These are phyloP conservation scores for Papilio demoleus DNA, from an alignment of 2,888 invertebrate species.

Conservation along the genomic window DNA sequence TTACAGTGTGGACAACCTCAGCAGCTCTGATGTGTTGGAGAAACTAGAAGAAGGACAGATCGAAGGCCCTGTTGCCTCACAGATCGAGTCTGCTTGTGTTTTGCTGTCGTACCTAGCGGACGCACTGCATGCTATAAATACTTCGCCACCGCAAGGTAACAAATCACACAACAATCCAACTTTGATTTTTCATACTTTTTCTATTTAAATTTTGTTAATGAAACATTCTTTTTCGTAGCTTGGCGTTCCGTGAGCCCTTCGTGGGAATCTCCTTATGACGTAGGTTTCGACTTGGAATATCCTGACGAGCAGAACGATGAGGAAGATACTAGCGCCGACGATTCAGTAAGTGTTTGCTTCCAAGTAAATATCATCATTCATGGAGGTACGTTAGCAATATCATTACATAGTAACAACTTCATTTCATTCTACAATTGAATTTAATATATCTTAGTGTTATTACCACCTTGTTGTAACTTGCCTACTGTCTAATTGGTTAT, in stretches of 20 bases:
- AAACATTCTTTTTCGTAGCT: constrained; percentile 51
- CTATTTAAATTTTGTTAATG: constrained; percentile 49
- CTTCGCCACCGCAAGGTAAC: constrained; percentile 68
- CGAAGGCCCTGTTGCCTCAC: constrained; percentile 74
- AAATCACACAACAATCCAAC: background rate
- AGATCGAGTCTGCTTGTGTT: constrained; percentile 91
- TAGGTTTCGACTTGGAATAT: constrained; percentile 92
- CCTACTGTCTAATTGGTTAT: too few relatives aligned
- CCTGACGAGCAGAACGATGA: constrained; percentile 95
- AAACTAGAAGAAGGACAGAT: constrained; percentile 75
- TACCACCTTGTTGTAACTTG: too few relatives aligned
- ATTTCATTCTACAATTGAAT: background rate
- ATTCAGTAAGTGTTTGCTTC: constrained; percentile 84
- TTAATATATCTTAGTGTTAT: too few relatives aligned
- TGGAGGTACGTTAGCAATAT: background rate
- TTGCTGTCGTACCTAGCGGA: constrained; percentile 93
- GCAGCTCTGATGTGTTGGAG: constrained; percentile 70
- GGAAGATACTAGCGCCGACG: constrained; percentile 96
- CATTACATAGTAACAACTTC: background rate
- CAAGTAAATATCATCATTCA: background rate
- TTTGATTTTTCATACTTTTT: background rate
- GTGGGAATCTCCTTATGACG: constrained; percentile 91
- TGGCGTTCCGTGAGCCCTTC: constrained; percentile 84
- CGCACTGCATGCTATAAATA: constrained; percentile 76
- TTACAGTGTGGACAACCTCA: constrained; percentile 71